phyloP scores from a whole-genome alignment of 2,888 invertebrate species.

The Monochamus alternatus region DNA sequence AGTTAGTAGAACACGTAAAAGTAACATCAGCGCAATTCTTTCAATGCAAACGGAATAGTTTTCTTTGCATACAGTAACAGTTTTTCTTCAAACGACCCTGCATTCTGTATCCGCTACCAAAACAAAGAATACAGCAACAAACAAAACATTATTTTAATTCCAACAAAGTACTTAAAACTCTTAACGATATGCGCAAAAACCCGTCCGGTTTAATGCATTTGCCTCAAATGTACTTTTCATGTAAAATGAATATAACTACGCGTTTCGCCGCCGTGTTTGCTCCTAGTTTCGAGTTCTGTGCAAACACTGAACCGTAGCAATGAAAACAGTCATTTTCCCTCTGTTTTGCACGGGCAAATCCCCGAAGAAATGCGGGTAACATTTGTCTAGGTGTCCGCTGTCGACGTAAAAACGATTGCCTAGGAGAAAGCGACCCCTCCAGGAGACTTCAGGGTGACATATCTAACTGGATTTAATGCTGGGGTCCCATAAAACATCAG shows the following conservation, averaged over 20 bases:
- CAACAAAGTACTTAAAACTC: background rate
- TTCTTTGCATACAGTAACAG: no score
- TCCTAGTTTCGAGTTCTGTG: constrained; percentile 29
- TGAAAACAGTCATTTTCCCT: constrained; percentile 39
- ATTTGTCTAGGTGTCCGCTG: constrained; percentile 42
- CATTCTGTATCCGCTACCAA: no score
- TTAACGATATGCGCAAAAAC: constrained; percentile 8
- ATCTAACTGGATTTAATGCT: background rate
- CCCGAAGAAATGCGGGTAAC: constrained; percentile 38
- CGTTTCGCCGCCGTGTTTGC: constrained; percentile 22
- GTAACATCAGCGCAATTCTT: no score
- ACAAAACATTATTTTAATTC: background rate
- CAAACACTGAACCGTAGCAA: constrained; percentile 33
- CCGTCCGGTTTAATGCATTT: constrained; percentile 34
- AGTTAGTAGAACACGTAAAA: no score
- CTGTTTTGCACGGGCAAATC: constrained; percentile 38
- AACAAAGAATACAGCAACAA: background rate
- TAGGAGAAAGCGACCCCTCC: constrained; percentile 27
- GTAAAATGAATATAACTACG: constrained; percentile 43
- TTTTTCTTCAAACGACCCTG: no score
- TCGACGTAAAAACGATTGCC: constrained; percentile 28
- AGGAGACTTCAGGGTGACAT: constrained; percentile 11
- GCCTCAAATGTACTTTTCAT: constrained; percentile 46
- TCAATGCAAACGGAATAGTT: no score
- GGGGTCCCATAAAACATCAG: no score